Evolutionary conservation across 2,888 invertebrate species (phyloP).

Genomic region (Chaetogeoica ovagalla): DNA sequence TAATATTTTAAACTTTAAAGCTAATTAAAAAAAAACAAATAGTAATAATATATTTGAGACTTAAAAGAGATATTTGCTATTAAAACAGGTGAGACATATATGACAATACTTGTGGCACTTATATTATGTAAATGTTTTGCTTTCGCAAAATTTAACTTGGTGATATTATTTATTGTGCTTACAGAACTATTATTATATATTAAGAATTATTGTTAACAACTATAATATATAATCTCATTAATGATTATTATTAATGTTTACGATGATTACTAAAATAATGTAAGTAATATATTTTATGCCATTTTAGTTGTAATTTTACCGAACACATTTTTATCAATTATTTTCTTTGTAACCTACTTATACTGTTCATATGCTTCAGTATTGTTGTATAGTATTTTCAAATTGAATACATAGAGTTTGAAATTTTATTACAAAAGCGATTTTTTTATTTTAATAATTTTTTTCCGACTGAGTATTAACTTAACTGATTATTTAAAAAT

Average conservation of each 20-base stretch:
- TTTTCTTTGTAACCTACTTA: not conserved
- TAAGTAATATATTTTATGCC: not conserved
- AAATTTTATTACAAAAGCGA: not conserved
- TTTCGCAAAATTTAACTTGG: not conserved
- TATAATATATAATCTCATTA: conserved; percentile 18
- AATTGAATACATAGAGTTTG: not conserved
- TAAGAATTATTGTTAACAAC: not conserved
- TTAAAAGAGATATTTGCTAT: not conserved
- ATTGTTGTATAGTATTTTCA: not conserved
- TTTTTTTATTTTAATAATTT: conserved; percentile 7
- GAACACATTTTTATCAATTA: not conserved
- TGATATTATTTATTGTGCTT: conserved; percentile 8
- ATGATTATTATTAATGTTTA: not conserved
- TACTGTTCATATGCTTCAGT: not conserved
- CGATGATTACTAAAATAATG: too few relatives aligned
- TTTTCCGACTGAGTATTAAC: not conserved
- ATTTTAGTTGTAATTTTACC: not conserved
- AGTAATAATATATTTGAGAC: not conserved
- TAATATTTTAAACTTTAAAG: not conserved
- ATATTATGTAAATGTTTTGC: not conserved
- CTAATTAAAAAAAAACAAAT: conserved; percentile 17
- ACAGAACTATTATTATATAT: conserved; percentile 8
- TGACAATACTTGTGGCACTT: not conserved
- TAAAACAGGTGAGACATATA: not conserved
- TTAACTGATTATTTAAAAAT: not conserved